Evolutionary conservation across 2,888 invertebrate genomes (phyloP).

Genomic region (Acleris holmiana): DNA sequence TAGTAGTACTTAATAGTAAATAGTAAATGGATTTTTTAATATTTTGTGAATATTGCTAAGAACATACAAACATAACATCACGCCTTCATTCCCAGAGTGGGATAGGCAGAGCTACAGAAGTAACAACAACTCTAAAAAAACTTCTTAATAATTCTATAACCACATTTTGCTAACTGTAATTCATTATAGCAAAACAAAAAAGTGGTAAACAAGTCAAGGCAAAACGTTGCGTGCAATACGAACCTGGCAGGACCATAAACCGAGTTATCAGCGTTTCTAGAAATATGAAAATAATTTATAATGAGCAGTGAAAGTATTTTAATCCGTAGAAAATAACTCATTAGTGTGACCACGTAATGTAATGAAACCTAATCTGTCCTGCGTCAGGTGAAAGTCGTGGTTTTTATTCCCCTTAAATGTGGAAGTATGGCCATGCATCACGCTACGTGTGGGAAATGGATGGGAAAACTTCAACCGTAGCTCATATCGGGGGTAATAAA

Average conservation of each 20-base stretch:
- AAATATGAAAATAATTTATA: slow-evolving; percentile 11
- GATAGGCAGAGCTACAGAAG: no score
- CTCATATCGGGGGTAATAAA: slow-evolving; percentile 26
- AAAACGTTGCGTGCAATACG: slow-evolving; percentile 15
- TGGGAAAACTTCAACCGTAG: slow-evolving; percentile 26
- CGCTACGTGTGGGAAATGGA: slow-evolving; percentile 27
- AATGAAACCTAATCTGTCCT: slow-evolving; percentile 15
- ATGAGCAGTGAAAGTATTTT: slow-evolving; percentile 20
- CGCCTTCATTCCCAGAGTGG: no score
- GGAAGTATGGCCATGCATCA: slow-evolving; percentile 24
- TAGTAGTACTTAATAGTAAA: no score
- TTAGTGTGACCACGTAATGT: slow-evolving; percentile 26
- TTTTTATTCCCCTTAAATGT: slow-evolving; percentile 3
- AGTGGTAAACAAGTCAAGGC: background rate
- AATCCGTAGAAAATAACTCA: slow-evolving; percentile 16
- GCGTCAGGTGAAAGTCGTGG: slow-evolving; percentile 5
- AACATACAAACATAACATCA: no score
- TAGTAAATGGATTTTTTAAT: background rate
- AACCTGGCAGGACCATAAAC: slow-evolving; percentile 12
- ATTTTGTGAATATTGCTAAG: no score
- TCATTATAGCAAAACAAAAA: background rate
- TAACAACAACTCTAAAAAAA: no score
- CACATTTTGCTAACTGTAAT: no score
- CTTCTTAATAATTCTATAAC: no score
- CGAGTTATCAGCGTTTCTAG: slow-evolving; percentile 1